phyloP scores from a whole-genome alignment of 2,888 invertebrate genomes.

The Parasteatoda lunata region DNA sequence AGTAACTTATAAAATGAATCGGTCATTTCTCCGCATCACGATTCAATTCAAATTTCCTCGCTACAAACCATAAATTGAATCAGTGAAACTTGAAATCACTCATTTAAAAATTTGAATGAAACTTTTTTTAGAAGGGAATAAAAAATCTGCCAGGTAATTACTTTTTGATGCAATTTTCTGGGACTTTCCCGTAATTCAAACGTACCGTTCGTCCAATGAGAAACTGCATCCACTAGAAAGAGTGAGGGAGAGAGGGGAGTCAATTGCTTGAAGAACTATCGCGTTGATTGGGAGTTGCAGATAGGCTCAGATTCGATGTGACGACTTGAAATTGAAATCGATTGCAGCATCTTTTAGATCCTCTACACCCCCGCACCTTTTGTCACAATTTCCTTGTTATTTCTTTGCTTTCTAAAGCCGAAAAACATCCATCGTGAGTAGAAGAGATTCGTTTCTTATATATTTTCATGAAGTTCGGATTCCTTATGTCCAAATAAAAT shows the following conservation, averaged over 20 bases:
- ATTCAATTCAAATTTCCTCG: background rate
- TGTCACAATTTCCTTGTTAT: background rate
- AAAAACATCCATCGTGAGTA: background rate
- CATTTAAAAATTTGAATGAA: slow-evolving; percentile 44
- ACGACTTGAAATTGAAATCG: slow-evolving; percentile 33
- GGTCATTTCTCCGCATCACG: slow-evolving; percentile 16
- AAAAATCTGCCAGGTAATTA: slow-evolving; percentile 59
- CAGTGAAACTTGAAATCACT: slow-evolving; percentile 42
- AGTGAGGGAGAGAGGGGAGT: background rate
- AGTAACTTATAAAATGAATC: background rate
- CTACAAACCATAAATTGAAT: slow-evolving; percentile 37
- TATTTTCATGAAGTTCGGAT: background rate
- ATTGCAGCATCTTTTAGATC: slow-evolving; percentile 6
- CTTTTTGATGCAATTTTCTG: slow-evolving; percentile 58
- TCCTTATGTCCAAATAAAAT: too few relatives aligned
- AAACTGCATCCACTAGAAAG: background rate
- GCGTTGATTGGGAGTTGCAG: slow-evolving; percentile 17
- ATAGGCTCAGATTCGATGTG: slow-evolving; percentile 28
- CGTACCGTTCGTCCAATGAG: slow-evolving; percentile 19
- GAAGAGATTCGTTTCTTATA: background rate
- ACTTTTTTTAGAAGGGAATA: slow-evolving; percentile 14
- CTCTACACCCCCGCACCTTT: background rate
- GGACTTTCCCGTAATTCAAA: slow-evolving; percentile 48
- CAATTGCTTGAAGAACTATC: slow-evolving; percentile 31
- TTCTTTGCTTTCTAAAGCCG: background rate